Percentiles rank a stretch among this genome's conserved stretches.
Conservation (phyloP, 1,140 invertebrate genomes). For the Aphelenchoides avenae region DNA sequence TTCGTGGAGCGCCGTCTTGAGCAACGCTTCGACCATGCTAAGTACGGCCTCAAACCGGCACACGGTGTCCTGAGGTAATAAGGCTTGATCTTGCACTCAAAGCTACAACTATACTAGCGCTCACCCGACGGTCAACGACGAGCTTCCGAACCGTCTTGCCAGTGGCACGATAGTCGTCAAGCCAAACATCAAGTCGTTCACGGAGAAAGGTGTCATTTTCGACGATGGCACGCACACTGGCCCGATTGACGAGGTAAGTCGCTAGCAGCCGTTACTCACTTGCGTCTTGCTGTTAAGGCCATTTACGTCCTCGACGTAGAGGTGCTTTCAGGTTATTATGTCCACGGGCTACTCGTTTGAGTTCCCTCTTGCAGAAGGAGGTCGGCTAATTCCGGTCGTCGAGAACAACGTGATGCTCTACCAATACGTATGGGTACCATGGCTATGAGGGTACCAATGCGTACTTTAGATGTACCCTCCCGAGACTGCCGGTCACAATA, state of each 20-base stretch:
- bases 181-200: slow-evolving; percentile 59
- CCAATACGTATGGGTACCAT: slow-evolving; percentile 42
- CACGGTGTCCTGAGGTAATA: slow-evolving; percentile 19
- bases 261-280: neutral
- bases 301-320: neutral
- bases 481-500: slow-evolving; percentile 56
- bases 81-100: slow-evolving; percentile 2
- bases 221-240: slow-evolving; percentile 53
- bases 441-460: neutral
- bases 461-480: slow-evolving; percentile 60
- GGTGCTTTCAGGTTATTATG: slow-evolving; percentile 44
- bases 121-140: slow-evolving; percentile 65
- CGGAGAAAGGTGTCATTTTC: slow-evolving; percentile 60
- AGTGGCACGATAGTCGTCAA: slow-evolving; percentile 60
- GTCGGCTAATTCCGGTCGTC: slow-evolving; percentile 31
- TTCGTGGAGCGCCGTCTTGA: slow-evolving; percentile 56
- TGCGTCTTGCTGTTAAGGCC: neutral
- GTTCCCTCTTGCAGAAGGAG: slow-evolving; percentile 47
- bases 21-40: slow-evolving; percentile 61
- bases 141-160: slow-evolving; percentile 63
- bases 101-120: slow-evolving; percentile 36
- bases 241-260: slow-evolving; percentile 37
- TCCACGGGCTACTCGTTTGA: slow-evolving; percentile 55
- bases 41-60: slow-evolving; percentile 61
- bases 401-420: slow-evolving; percentile 61